These are phyloP conservation scores for Herpetotheres cachinnans DNA, from an alignment of 2,113 vertebrate species.

Conservation along the genomic window DNA sequence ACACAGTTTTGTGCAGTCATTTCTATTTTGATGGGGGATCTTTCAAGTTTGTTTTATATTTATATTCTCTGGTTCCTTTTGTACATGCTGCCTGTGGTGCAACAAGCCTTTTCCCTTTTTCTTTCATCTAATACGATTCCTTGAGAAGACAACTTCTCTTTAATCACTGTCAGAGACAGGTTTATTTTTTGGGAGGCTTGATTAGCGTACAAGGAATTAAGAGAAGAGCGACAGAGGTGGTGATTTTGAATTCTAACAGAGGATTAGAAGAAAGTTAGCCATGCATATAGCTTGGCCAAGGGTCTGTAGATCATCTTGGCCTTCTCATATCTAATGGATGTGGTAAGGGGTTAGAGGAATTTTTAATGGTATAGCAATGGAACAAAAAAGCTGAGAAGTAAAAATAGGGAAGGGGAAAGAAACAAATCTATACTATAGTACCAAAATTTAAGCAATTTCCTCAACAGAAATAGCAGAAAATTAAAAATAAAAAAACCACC, in stretches of 20 bases:
- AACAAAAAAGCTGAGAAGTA: not conserved
- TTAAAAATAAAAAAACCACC: not conserved
- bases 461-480: not conserved
- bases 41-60: conserved; percentile 17
- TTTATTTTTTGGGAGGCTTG: conserved; percentile 7
- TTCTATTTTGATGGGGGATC: not conserved
- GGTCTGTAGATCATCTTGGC: not conserved
- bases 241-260: not conserved
- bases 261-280: not conserved
- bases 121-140: conserved; percentile 22
- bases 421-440: not conserved
- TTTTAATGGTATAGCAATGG: not conserved
- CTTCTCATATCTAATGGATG: not conserved
- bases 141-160: conserved; percentile 35
- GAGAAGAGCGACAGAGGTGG: not conserved
- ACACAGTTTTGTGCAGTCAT: not conserved
- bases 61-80: not conserved
- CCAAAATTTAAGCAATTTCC: not conserved
- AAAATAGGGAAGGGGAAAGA: not conserved
- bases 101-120: not conserved
- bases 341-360: not conserved
- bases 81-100: not conserved
- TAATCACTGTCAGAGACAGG: conserved; percentile 34
- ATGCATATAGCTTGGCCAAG: not conserved
- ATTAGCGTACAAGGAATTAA: conserved; percentile 6